phyloP scores from a whole-genome alignment of 2,888 invertebrate genomes.

The Odontocolon sp. region DNA sequence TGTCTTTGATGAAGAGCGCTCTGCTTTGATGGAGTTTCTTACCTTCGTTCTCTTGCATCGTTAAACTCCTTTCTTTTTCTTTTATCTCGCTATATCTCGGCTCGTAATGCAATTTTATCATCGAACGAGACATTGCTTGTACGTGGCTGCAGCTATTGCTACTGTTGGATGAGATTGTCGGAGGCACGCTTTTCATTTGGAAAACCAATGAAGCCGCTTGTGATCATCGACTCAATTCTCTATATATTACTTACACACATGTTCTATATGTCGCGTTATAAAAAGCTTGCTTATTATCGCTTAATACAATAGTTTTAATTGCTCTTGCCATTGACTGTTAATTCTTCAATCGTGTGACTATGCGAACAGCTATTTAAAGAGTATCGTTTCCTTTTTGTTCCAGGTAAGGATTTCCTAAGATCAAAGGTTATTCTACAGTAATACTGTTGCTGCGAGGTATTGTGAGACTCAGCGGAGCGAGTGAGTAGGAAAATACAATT shows the following conservation, averaged over 20 bases:
- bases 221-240: constrained; percentile 9
- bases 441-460: constrained; percentile 26
- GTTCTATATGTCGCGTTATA: constrained; percentile 9
- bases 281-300: constrained; percentile 55
- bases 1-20: constrained; percentile 26
- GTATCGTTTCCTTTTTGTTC: constrained; percentile 68
- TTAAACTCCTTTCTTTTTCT: constrained; percentile 53
- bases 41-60: constrained; percentile 44
- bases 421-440: constrained; percentile 5
- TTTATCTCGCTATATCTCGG: constrained; percentile 33
- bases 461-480: constrained; percentile 57
- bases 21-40: constrained; percentile 53
- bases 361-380: constrained; percentile 6
- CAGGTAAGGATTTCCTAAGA: constrained; percentile 74
- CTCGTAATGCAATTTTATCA: constrained; percentile 50
- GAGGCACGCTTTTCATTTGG: constrained; percentile 32
- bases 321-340: constrained; percentile 9
- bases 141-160: constrained; percentile 38
- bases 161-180: constrained; percentile 27
- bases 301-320: neutral
- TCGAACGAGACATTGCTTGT: constrained; percentile 45
- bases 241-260: constrained; percentile 2
- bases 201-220: constrained; percentile 37
- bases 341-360: constrained; percentile 11
- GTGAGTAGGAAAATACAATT: constrained; percentile 68